These are phyloP conservation scores for Tricholaema leucomelas DNA, from an alignment of 2,113 vertebrate species.

Conservation along the genomic window DNA sequence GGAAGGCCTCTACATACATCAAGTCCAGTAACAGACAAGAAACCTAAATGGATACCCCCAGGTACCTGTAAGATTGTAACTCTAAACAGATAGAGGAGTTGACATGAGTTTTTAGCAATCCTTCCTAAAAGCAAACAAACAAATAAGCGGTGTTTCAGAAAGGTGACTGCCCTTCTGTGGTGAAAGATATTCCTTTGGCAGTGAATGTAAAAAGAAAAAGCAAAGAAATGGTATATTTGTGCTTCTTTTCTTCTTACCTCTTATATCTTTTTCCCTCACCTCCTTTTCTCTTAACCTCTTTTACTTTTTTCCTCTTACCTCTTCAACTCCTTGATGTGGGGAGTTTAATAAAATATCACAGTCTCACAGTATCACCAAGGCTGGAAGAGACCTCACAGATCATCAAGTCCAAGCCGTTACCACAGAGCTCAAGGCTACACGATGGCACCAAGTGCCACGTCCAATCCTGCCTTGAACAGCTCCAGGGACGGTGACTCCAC, in stretches of 20 bases:
- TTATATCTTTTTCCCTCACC: background rate
- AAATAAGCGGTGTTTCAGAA: background rate
- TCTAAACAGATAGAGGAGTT: background rate
- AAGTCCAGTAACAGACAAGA: conserved; percentile 70
- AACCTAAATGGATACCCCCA: conserved; percentile 89
- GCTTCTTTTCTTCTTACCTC: too few species aligned
- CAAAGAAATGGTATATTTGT: rapidly evolving
- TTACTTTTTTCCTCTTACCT: background rate
- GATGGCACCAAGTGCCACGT: too few species aligned
- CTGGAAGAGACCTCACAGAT: too few species aligned
- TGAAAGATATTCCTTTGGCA: background rate
- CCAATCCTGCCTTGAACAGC: too few species aligned
- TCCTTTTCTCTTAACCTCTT: too few species aligned
- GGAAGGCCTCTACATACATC: conserved; percentile 54
- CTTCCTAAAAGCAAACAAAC: background rate
- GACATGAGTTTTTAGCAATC: background rate
- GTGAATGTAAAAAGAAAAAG: background rate
- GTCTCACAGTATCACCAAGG: too few species aligned
- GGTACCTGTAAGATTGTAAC: conserved; percentile 68
- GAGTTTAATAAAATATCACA: background rate
- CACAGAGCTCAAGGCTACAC: too few species aligned
- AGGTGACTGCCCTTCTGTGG: background rate
- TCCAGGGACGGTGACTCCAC: too few species aligned
- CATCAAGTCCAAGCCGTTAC: too few species aligned
- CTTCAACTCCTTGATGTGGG: background rate